Evolutionary conservation across 2,888 invertebrate genomes (phyloP).

Genomic region (Pollenia griseotomentosa): DNA sequence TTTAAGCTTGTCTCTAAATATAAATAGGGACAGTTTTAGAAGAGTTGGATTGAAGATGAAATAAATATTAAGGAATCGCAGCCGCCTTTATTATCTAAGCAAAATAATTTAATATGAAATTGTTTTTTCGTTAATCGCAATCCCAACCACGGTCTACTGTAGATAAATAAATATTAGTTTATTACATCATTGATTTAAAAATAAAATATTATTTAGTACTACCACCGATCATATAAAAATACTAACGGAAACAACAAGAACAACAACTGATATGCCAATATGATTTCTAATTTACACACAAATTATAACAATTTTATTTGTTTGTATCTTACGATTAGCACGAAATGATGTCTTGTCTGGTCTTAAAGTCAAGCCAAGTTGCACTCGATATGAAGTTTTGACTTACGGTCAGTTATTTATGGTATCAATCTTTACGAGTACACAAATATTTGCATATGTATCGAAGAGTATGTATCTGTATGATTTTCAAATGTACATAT

Average conservation of each 20-base stretch:
- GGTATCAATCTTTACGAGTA: constrained; percentile 2
- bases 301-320: constrained; percentile 46
- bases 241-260: constrained; percentile 3
- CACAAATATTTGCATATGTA: not conserved
- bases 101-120: too few species aligned
- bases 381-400: constrained; percentile 35
- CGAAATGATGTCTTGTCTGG: constrained; percentile 34
- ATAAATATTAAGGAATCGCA: too few species aligned
- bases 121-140: too few species aligned
- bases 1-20: too few species aligned
- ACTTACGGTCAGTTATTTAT: constrained; percentile 20
- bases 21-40: too few species aligned
- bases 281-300: constrained; percentile 31
- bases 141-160: constrained; percentile 1
- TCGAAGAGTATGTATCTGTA: not conserved
- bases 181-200: constrained; percentile 50
- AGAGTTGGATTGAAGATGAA: too few species aligned
- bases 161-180: not conserved
- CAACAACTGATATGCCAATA: constrained; percentile 16
- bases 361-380: constrained; percentile 42
- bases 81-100: too few species aligned
- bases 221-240: not conserved
- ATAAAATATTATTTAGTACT: constrained; percentile 38
- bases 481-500: not conserved
- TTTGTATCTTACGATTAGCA: constrained; percentile 17